phyloP scores from a whole-genome alignment of 2,113 vertebrate genomes.

The Thamnaconus septentrionalis region DNA sequence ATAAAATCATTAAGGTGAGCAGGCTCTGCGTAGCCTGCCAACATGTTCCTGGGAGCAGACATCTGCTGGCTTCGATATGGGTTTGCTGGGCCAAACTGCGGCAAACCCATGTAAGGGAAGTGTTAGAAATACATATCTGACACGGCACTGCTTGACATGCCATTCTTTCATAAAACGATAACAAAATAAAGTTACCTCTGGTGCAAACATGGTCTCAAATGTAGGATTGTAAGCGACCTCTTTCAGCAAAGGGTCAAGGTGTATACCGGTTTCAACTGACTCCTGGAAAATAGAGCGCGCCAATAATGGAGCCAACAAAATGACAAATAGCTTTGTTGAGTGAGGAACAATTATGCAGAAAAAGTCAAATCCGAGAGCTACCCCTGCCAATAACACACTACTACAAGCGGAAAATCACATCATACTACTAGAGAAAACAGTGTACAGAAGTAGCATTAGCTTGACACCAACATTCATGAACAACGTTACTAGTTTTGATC shows the following conservation, averaged over 20 bases:
- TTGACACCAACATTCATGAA: no score
- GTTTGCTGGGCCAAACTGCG: constrained; percentile 91
- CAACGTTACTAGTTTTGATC: no score
- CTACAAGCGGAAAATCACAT: no score
- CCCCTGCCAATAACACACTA: no score
- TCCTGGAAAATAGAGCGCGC: constrained; percentile 78
- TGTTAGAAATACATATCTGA: background rate
- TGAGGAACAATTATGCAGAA: no score
- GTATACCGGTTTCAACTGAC: constrained; percentile 90
- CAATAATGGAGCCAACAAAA: background rate
- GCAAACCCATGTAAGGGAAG: constrained; percentile 6
- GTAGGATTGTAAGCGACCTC: constrained; percentile 91
- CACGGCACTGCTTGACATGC: no score
- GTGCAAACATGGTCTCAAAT: constrained; percentile 97
- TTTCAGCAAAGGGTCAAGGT: constrained; percentile 91
- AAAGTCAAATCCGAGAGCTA: no score
- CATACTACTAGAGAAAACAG: no score
- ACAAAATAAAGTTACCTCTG: constrained; percentile 83
- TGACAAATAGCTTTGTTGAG: background rate
- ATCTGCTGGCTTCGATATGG: constrained; percentile 94
- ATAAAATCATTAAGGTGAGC: constrained; percentile 98
- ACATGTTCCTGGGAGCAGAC: constrained; percentile 96
- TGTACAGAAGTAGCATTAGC: no score
- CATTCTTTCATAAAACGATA: background rate
- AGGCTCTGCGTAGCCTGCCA: constrained; percentile 95